Evolutionary conservation across 2,113 vertebrate genomes (phyloP).

Genomic region (Odontesthes bonariensis): DNA sequence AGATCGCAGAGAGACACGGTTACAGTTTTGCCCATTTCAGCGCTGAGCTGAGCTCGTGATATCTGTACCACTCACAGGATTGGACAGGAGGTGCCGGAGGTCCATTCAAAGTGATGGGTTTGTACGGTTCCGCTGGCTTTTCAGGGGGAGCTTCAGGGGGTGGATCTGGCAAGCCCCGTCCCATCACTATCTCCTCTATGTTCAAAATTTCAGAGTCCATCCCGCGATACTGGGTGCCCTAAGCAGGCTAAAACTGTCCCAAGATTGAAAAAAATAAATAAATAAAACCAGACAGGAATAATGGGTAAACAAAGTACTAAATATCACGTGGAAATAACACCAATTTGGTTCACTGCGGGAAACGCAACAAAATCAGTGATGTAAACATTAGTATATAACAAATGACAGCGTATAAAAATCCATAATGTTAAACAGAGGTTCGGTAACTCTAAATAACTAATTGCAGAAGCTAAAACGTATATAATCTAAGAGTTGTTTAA

Average conservation of each 20-base stretch:
- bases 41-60: fast-evolving
- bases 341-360: not conserved
- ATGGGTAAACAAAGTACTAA: not conserved
- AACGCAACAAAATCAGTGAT: not conserved
- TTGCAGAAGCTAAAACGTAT: fast-evolving
- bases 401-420: not conserved
- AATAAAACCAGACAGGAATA: not conserved
- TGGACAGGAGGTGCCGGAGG: constrained; percentile 70
- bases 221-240: constrained; percentile 11
- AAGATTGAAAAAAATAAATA: not conserved
- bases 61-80: constrained; percentile 68
- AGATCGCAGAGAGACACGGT: not conserved
- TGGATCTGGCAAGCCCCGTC: constrained; percentile 68
- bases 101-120: constrained; percentile 67
- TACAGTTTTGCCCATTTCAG: fast-evolving
- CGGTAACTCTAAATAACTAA: not conserved
- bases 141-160: constrained; percentile 64
- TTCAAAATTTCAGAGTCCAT: constrained; percentile 85
- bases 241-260: not conserved
- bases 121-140: constrained; percentile 70
- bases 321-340: not conserved
- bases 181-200: constrained; percentile 84
- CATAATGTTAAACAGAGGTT: not conserved
- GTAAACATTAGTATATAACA: constrained; percentile 5
- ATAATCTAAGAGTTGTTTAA: not conserved